Evolutionary conservation across 2,888 invertebrate species (phyloP).

Genomic region (Perdita meconis): DNA sequence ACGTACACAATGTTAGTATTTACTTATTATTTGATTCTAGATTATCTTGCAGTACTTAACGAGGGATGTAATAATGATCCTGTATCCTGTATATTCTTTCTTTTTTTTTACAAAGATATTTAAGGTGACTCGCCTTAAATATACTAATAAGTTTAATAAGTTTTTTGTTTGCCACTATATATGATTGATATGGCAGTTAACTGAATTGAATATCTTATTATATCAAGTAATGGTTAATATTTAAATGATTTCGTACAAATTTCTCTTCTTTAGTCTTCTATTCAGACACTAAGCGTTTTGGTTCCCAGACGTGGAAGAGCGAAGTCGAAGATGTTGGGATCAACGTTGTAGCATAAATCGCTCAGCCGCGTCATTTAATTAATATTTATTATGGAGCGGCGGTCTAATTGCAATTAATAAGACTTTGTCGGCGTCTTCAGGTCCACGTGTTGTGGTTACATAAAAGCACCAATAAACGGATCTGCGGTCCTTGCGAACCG

Average conservation of each 20-base stretch:
- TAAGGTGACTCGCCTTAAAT: no score
- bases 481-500: constrained; percentile 67
- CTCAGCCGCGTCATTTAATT: constrained; percentile 77
- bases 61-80: constrained; percentile 77
- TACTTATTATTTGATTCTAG: constrained; percentile 78
- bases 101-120: no score
- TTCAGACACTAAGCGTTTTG: not conserved
- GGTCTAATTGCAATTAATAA: constrained; percentile 82
- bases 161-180: no score
- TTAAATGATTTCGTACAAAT: not conserved
- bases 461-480: constrained; percentile 78
- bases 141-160: no score
- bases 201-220: not conserved
- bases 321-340: constrained; percentile 37
- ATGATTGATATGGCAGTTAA: no score
- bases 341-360: constrained; percentile 71
- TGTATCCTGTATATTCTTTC: constrained; percentile 69
- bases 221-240: not conserved
- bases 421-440: constrained; percentile 79
- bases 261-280: not conserved
- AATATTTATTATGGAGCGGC: constrained; percentile 81
- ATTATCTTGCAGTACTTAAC: constrained; percentile 78
- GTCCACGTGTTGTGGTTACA: constrained; percentile 77
- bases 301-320: constrained; percentile 5
- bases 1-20: constrained; percentile 62